A percentile compares a stretch with the other conserved stretches of the same genome.
Conservation (phyloP, 2,888 invertebrate species). For the Harpalus rubripes region DNA sequence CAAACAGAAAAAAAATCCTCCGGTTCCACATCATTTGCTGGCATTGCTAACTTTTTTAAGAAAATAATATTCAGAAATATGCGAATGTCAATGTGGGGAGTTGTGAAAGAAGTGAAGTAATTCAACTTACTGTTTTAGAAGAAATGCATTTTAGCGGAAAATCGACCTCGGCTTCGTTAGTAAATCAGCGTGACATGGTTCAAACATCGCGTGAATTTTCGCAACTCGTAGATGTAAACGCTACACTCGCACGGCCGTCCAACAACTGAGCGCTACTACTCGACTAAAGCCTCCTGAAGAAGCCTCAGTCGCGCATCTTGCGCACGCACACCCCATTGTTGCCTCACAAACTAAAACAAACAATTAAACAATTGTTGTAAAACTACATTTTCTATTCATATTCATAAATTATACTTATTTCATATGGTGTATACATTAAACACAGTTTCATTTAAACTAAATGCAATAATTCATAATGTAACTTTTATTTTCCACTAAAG, state of each 20-base stretch:
- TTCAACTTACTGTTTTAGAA: conserved; percentile 57
- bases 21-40: not conserved
- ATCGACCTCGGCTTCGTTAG: conserved; percentile 61
- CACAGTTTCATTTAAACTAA: too few species aligned
- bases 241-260: conserved; percentile 2
- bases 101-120: conserved; percentile 28
- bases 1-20: not conserved
- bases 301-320: conserved; percentile 23
- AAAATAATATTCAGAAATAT: conserved; percentile 15
- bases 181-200: conserved; percentile 54
- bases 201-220: conserved; percentile 62
- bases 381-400: not conserved
- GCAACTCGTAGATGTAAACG: conserved; percentile 15
- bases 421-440: too few species aligned
- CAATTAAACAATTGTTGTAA: not conserved
- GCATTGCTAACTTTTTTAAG: conserved; percentile 1
- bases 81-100: conserved; percentile 14
- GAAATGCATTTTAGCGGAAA: conserved; percentile 57
- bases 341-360: not conserved
- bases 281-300: not conserved
- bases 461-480: too few species aligned
- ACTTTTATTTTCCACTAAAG: too few species aligned
- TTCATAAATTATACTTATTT: too few species aligned
- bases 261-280: conserved; percentile 48
- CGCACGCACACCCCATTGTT: conserved; percentile 12